Base-by-base conservation (phyloP, 2,113 vertebrate genomes). In the Lepus americanus region DNA sequence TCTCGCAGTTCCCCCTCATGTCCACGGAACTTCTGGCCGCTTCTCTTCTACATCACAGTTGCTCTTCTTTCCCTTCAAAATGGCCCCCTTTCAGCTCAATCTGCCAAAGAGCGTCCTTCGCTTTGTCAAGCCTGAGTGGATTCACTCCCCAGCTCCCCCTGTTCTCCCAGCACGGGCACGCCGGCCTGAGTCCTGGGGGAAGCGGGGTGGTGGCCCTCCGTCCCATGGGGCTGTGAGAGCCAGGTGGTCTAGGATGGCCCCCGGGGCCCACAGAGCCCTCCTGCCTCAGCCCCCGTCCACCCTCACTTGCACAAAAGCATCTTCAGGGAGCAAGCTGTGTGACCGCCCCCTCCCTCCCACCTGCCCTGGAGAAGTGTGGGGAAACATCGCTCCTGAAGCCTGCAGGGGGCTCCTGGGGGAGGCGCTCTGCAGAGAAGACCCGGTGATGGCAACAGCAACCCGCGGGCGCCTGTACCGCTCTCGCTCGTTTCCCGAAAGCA, bases 321-420 rank as follows among this genome's bases (percentile, higher is more conserved):
- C 7, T 73, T 20, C 27, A 5, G 27, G 6, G 39, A 39, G 49
- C 67, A 10, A 25, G 53, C 73, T 85, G 78, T 61, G 85, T 51
- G 0, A 0, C 23, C 1, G 5, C 94, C 92, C 70, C 90, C 83
- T 59, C 59, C 78, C 84, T 1, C 78, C 94, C 74, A 77, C 87
- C 78, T 11, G 20, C 83, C 16, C 1, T 76, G 66, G 80, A 69
- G 86, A 91, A 67, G 19, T 72, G 90, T 80, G 90, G 79, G 9
- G 73, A 90, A 93, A 84, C n/a, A 74, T 0, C 29, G 5, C 27
- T 55, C 59, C 29, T 9, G 5, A 70, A 55, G 67, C 67, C 33
- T 91, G 70, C 16, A 70, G 72, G 33, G 61, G 20, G 72, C 93
- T 91, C 39, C 49, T 79, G 0, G 36, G 93, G 95, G 84, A 23